These are phyloP conservation scores for Macroglossus sobrinus DNA, from an alignment of 2,113 vertebrate genomes.

Conservation along the genomic window DNA sequence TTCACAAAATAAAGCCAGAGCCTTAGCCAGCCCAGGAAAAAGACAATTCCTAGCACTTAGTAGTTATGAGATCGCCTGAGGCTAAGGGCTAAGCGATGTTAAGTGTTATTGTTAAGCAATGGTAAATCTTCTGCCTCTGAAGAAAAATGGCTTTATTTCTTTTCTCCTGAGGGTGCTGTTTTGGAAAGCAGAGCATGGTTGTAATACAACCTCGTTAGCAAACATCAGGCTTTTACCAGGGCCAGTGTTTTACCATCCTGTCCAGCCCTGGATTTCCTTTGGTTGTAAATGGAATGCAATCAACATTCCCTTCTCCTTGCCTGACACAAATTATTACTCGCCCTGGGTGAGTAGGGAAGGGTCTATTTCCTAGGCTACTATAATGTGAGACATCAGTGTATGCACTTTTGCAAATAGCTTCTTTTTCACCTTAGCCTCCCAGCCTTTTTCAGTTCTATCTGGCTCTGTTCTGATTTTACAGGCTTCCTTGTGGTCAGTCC, in stretches of 20 bases:
- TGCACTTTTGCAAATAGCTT: constrained; percentile 25
- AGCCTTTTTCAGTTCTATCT: background rate
- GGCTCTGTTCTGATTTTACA: background rate
- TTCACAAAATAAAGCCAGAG: constrained; percentile 69
- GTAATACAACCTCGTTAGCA: constrained; percentile 51
- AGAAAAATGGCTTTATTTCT: constrained; percentile 74
- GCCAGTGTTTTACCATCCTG: background rate
- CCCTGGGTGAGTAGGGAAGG: background rate
- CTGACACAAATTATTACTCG: constrained; percentile 18
- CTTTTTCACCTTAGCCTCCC: background rate
- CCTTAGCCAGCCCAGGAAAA: constrained; percentile 52
- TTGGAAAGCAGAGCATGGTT: constrained; percentile 51
- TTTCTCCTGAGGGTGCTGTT: constrained; percentile 55
- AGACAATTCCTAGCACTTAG: constrained; percentile 67
- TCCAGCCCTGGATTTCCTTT: background rate
- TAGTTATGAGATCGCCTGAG: constrained; percentile 73
- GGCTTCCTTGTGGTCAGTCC: background rate
- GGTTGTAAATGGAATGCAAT: constrained; percentile 36
- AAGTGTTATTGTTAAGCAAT: constrained; percentile 77
- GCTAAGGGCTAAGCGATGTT: constrained; percentile 75
- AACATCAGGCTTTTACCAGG: constrained; percentile 7
- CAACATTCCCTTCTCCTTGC: background rate
- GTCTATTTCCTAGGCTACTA: background rate
- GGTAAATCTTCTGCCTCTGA: constrained; percentile 74
- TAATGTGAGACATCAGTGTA: background rate